Evolutionary conservation across 2,113 vertebrate species (phyloP).

Genomic region (Platysternon megacephalum): DNA sequence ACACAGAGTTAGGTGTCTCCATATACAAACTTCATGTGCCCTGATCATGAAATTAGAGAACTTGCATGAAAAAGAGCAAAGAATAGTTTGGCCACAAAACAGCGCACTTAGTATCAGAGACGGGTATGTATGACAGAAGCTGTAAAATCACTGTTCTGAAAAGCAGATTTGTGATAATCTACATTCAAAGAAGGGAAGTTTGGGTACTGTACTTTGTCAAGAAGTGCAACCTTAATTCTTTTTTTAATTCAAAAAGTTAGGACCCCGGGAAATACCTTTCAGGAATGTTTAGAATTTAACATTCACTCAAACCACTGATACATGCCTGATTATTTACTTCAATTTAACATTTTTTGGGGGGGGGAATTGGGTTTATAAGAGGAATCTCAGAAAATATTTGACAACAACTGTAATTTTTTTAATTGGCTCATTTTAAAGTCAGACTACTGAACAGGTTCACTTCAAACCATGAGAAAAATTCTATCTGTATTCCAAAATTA

Average conservation of each 20-base stretch:
- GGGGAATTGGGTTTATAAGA: neutral
- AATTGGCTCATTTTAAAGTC: neutral
- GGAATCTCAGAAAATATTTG: neutral
- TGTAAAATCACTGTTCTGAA: neutral
- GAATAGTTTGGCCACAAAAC: neutral
- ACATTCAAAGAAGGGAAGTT: neutral
- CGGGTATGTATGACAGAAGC: neutral
- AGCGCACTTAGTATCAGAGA: neutral
- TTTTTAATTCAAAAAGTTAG: neutral
- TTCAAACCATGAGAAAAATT: neutral
- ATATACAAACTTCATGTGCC: neutral
- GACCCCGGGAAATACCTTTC: neutral
- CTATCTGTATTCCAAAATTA: neutral
- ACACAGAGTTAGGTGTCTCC: neutral
- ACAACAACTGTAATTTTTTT: neutral
- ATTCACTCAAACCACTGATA: neutral
- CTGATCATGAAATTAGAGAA: neutral
- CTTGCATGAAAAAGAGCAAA: neutral
- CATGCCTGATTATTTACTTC: neutral
- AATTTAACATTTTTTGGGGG: neutral
- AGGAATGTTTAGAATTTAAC: neutral
- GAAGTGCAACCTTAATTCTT: neutral
- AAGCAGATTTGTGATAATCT: neutral
- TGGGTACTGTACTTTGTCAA: neutral
- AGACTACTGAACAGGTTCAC: neutral